Percentiles rank a stretch among this genome's conserved stretches.
Evolutionary conservation across 37 sponge, comb jelly and placozoan genomes (phyloP).

Genomic region (Bolinopsis microptera): DNA sequence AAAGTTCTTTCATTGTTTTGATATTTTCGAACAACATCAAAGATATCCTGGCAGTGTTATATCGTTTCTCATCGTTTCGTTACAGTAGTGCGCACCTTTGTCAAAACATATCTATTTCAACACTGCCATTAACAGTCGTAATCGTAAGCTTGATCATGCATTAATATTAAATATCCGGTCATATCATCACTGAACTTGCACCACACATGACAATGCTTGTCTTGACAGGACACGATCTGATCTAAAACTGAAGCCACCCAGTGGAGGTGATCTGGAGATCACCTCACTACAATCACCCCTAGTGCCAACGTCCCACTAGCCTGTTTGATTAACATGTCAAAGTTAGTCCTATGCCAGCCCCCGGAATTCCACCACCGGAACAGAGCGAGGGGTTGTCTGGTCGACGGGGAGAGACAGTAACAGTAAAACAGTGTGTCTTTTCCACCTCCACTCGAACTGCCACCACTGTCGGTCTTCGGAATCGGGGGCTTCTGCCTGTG

Average conservation of each 20-base stretch:
- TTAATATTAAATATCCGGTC: too few relatives aligned
- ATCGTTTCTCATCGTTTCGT: too few relatives aligned
- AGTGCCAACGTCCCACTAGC: conserved; percentile 38
- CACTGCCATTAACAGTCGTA: too few relatives aligned
- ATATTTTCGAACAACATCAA: too few relatives aligned
- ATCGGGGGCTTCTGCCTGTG: not conserved
- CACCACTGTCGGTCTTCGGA: conserved; percentile 26
- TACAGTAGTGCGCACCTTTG: too few relatives aligned
- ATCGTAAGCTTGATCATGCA: too few relatives aligned
- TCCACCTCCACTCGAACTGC: conserved; percentile 31
- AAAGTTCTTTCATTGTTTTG: too few relatives aligned
- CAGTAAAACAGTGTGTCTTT: conserved; percentile 63
- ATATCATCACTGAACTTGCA: too few relatives aligned
- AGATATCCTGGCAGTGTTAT: too few relatives aligned
- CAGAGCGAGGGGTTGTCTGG: conserved; percentile 63
- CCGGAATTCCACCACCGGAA: conserved; percentile 64
- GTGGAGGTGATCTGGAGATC: not conserved
- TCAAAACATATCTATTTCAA: too few relatives aligned
- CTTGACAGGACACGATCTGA: too few relatives aligned
- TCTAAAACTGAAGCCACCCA: not conserved
- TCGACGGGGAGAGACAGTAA: conserved; percentile 54
- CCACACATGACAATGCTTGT: too few relatives aligned
- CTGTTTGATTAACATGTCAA: conserved; percentile 63
- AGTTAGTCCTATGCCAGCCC: conserved; percentile 39
- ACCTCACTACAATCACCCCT: conserved; percentile 45